Base-by-base conservation (phyloP, 2,888 invertebrate species). In the Napeogenes inachia region DNA sequence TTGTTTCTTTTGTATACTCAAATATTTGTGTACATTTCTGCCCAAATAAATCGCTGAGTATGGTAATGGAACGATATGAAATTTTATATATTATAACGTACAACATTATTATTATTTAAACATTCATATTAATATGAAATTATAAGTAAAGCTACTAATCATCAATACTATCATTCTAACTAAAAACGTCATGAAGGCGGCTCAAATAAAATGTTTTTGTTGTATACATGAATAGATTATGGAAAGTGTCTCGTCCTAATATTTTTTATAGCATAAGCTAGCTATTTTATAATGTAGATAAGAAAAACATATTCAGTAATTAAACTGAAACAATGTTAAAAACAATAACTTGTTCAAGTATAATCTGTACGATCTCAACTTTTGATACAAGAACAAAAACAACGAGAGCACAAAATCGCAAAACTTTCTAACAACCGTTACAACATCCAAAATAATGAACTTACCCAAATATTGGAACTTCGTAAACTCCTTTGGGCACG, bases 381-480 rank as follows among this genome's bases (percentile, higher is more conserved):
- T 61, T 13, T 38, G 38, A 57, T 45, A 55, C 38, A 57, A 56
- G 45, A 56, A 58, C 53, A 59, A 50, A 54, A 60, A 61, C 53
- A 58, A 33, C 13, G 45, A 45, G 12, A 10, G 54, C 53, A 53
- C 13, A 53, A 61, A 59, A 64, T 61, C 46, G 61, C 56, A 13
- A 53, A 61, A 61, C 35, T 58, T 46, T 38, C 47, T 46, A 60
- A 63, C 60, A 63, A 59, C 45, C 32, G 12, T 35, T 57, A 61
- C 42, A 57, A 57, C 56, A 56, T 53, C 58, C 54, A 62, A 63
- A 64, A 66, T 64, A 65, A 66, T 64, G 57, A 60, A 67, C 69
- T 70, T 66, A 70, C 70, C 66, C 4, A 45, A 60, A 61, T 60
- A 62, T 57, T 58, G 47, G 61, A 59, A 64, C 58, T 67, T 60